Conservation (phyloP, 1,140 invertebrate genomes). For the Drosophila ohnishii region DNA sequence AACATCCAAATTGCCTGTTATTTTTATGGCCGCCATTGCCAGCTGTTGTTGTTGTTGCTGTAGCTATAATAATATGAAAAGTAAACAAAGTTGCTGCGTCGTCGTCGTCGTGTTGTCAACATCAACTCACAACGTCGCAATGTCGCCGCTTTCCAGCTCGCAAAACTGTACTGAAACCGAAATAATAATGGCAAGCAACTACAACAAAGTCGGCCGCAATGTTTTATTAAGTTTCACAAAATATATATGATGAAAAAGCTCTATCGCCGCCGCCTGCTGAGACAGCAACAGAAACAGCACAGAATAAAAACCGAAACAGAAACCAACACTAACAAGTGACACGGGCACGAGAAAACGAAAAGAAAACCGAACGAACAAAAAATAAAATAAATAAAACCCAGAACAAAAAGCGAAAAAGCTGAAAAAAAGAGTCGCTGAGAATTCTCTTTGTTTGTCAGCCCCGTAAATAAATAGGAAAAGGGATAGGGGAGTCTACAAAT, state of each 20-base stretch:
- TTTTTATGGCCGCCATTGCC: slow-evolving; percentile 44
- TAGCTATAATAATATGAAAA: slow-evolving; percentile 72
- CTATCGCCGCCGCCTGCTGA: slow-evolving; percentile 52
- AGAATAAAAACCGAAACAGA: slow-evolving; percentile 32
- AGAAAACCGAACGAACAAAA: slow-evolving; percentile 16
- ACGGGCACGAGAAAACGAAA: slow-evolving; percentile 45
- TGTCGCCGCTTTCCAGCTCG: slow-evolving; percentile 34
- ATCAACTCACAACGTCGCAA: slow-evolving; percentile 35
- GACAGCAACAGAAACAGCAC: slow-evolving; percentile 49
- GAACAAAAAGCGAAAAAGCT: slow-evolving; percentile 37
- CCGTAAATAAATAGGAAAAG: slow-evolving; percentile 26
- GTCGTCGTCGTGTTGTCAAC: slow-evolving; percentile 25
- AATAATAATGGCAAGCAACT: slow-evolving; percentile 44
- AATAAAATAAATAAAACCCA: slow-evolving; percentile 18
- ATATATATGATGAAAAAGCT: slow-evolving; percentile 58
- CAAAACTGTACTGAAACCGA: slow-evolving; percentile 62
- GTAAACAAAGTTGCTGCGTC: slow-evolving; percentile 69
- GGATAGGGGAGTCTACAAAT: slow-evolving; percentile 24
- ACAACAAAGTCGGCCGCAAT: slow-evolving; percentile 42
- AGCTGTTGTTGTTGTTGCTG: slow-evolving; percentile 43
- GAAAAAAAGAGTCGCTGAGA: slow-evolving; percentile 26
- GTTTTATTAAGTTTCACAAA: slow-evolving; percentile 76
- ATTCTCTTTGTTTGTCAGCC: slow-evolving; percentile 43
- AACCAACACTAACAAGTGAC: slow-evolving; percentile 51
- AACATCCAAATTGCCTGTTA: slow-evolving; percentile 51